Conservation (phyloP, 1,140 invertebrate genomes). For the Ceratosolen fusciceps region DNA sequence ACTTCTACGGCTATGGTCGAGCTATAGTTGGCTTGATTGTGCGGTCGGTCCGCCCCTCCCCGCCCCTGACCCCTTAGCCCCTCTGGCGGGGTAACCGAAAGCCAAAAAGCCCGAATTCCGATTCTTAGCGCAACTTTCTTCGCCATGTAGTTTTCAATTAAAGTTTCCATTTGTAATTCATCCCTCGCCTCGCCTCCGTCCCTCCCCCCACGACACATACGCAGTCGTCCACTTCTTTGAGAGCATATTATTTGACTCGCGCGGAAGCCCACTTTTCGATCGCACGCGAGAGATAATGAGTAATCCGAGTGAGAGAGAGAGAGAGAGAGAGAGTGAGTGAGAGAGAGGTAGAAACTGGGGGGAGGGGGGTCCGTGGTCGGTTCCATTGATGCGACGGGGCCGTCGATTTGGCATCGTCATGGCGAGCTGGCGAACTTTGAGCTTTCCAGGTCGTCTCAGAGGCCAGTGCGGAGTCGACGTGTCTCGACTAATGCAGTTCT, state of each 20-base stretch:
- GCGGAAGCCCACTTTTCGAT: too few relatives aligned
- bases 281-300: too few relatives aligned
- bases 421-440: constrained; percentile 29
- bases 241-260: too few relatives aligned
- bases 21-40: constrained; percentile 38
- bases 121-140: neutral
- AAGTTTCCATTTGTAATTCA: too few relatives aligned
- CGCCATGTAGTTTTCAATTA: neutral
- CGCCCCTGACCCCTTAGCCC: too few relatives aligned
- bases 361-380: neutral
- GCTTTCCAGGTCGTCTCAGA: constrained; percentile 37
- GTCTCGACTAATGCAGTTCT: constrained; percentile 52
- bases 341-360: too few relatives aligned
- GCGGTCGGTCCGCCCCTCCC: too few relatives aligned
- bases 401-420: constrained; percentile 22
- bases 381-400: neutral
- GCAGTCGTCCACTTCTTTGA: too few relatives aligned
- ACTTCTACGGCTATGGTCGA: constrained; percentile 2
- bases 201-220: too few relatives aligned
- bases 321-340: too few relatives aligned
- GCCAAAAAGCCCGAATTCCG: neutral
- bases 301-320: too few relatives aligned
- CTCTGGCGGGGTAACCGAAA: neutral
- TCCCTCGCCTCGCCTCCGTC: too few relatives aligned
- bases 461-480: neutral